Base-by-base conservation (phyloP, 2,797 vertebrate species). In the Novumbra hubbsi region DNA sequence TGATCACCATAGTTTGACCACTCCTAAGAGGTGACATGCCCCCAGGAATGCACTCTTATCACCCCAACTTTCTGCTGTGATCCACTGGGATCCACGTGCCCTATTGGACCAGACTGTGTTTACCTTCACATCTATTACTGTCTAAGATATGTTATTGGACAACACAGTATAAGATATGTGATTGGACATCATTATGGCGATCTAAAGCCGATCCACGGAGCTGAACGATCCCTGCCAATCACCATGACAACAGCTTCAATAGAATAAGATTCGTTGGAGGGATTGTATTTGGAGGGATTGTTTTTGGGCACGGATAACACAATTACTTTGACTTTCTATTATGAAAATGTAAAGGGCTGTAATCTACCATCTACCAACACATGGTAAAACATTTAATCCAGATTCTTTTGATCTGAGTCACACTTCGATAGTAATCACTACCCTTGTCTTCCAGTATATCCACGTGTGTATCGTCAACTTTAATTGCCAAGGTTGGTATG, bases 321-420 rank as follows among this genome's bases (percentile, higher is more conserved):
- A 48, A 41, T 45, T 5, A 63, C 28, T 15, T 30, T 1, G 27
- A n/a, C 38, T 38, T 14, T 50, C 12, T 55, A 32, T 21, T 38
- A 38, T 14, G 78, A 76, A 85, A 78, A 68, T 76, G 82, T 77
- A 60, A 74, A 71, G 81, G 87, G 87, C 86, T 84, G 82, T 90
- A 79, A 89, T 73, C 76, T 73, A 81, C 72, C 73, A 24, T 74
- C n/a, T n/a, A 45, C 81, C 73, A 74, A 24, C 72, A 28, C 55
- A 45, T 17, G 21, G 45, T 64, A 48, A 17, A 66, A 9, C 76
- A 48, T 70, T 75, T 72, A 68, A 77, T 49, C 76, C 78, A 77
- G 75, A 71, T 77, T 76, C n/a, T 75, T 79, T 80, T 75, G 49
- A 77, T 67, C 67, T 68, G 52, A 86, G 69, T 71, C 21, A 75